Evolutionary conservation across 1,140 invertebrate genomes (phyloP), one percentile per base, ranked within the genome.

Genomic region (Drosophila jambulina): DNA sequence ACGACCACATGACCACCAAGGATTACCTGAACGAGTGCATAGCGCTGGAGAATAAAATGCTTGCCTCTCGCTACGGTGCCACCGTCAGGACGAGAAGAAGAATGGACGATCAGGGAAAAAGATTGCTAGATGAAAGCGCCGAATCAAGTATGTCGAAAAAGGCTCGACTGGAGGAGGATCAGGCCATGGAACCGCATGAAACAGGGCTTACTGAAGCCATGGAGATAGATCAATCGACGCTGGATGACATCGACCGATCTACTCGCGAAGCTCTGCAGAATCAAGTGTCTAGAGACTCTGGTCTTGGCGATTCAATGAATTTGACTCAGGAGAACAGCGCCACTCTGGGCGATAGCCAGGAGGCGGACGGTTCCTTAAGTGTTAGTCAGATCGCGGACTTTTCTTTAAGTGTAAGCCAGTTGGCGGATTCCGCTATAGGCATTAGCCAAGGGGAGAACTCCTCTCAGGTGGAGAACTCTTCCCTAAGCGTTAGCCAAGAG

Each of bases 11-110:
- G 51, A 69, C 70, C 27, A 85, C 84, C 17, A 76, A 76, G 23
- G 86, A 82, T 27, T 92, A 85, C 46, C 57, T 92, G 8, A 46
- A 81, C 23, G 76, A 91, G 60, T 91, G 81, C 36, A 80, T 92
- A 46, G 62, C 65, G 12, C 57, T 92, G 42, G 91, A 92, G 40
- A 84, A 92, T 74, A 54, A 82, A 74, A 91, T 88, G 85, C 62
- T 88, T 10, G 84, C 85, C n/a, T 69, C 72, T 5, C 85, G 85
- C 2, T 84, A 65, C n/a, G 84, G 85, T 3, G 80, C 76, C 49
- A 80, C 34, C n/a, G 32, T 70, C 23, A 46, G 42, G 38, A 21
- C 25, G 32, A 38, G 49, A 65, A 40, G 42, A 12, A 23, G 13
- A 13, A 12, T 34, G 21, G 43, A 27, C 17, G 8, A 42, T 6